A percentile compares a stretch with the other conserved stretches of the same genome.
Evolutionary conservation across 2,113 vertebrate species (phyloP).

Genomic region (Sylvia atricapilla): DNA sequence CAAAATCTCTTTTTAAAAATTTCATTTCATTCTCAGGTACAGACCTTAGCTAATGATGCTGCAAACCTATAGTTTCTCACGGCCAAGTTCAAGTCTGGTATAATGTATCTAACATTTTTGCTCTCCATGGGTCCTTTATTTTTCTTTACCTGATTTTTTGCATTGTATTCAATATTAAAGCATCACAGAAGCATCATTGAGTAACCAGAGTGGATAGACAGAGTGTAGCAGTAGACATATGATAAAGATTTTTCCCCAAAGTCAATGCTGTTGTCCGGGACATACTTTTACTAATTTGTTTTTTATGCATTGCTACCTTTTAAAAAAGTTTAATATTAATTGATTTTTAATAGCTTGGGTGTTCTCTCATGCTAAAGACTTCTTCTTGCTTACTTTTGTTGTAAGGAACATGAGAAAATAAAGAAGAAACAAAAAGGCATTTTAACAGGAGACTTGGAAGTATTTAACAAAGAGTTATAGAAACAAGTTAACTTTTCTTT

Average conservation of each 20-base stretch:
- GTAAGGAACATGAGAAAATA: background rate
- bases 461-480: background rate
- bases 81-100: background rate
- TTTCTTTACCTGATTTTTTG: background rate
- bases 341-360: background rate
- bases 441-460: background rate
- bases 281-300: conserved; percentile 7
- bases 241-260: conserved; percentile 14
- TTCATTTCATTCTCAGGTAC: background rate
- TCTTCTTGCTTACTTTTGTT: background rate
- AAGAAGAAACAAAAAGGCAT: background rate
- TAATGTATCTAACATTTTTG: background rate
- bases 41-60: background rate
- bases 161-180: background rate
- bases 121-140: background rate
- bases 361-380: background rate
- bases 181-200: background rate
- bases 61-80: background rate
- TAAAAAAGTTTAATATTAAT: conserved; percentile 23
- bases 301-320: conserved; percentile 27
- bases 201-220: background rate
- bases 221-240: background rate
- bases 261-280: background rate
- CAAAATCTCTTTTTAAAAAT: background rate
- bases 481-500: background rate